Evolutionary conservation across 1,140 invertebrate species (phyloP).

Genomic region (Batillaria attramentaria): DNA sequence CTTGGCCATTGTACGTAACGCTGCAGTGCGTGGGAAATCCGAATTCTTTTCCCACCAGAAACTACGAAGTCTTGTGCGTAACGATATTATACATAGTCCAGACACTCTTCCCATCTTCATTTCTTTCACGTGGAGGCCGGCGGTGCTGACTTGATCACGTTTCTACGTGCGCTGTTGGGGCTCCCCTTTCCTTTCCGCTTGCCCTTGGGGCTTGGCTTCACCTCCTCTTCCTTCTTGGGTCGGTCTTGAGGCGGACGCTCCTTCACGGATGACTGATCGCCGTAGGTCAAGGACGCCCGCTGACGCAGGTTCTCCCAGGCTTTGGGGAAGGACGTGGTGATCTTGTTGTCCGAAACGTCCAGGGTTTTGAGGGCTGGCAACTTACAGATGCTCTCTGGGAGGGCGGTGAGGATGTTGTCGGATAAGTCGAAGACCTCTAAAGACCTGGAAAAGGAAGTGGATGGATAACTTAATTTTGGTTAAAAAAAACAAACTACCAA

Average conservation of each 20-base stretch:
- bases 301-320: slow-evolving; percentile 62
- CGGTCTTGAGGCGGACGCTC: slow-evolving; percentile 52
- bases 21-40: neutral
- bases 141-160: slow-evolving; percentile 27
- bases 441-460: too few relatives aligned
- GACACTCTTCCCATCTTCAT: too few relatives aligned
- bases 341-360: slow-evolving; percentile 65
- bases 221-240: slow-evolving; percentile 45
- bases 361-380: slow-evolving; percentile 59
- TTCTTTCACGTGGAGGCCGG: slow-evolving; percentile 16
- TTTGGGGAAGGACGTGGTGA: slow-evolving; percentile 59
- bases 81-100: neutral
- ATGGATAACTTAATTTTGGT: too few relatives aligned
- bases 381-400: slow-evolving; percentile 67
- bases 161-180: slow-evolving; percentile 10
- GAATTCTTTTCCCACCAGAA: too few relatives aligned
- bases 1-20: neutral
- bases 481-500: too few relatives aligned
- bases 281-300: slow-evolving; percentile 44
- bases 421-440: slow-evolving; percentile 63
- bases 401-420: slow-evolving; percentile 64
- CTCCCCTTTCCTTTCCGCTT: slow-evolving; percentile 45
- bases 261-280: slow-evolving; percentile 57
- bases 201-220: slow-evolving; percentile 50
- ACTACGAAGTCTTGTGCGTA: neutral